A percentile compares a stretch with the other conserved stretches of the same genome.
Conservation (phyloP, 2,797 vertebrate genomes). For the Benthosema pterotum region DNA sequence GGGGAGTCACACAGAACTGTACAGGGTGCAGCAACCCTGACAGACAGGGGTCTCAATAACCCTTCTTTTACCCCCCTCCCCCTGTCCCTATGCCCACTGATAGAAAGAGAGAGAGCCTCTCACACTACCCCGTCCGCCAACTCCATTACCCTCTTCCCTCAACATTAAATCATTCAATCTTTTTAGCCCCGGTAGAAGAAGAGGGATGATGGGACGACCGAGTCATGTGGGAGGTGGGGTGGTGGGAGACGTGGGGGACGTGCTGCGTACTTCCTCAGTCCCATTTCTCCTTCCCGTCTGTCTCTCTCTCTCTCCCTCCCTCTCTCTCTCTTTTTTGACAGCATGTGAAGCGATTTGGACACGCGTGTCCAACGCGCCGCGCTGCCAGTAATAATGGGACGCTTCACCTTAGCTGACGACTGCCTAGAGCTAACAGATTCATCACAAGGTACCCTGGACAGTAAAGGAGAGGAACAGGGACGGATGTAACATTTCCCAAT, state of each 20-base stretch:
- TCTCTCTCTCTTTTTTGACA: conserved; percentile 24
- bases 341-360: conserved; percentile 50
- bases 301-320: conserved; percentile 9
- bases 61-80: conserved; percentile 43
- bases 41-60: conserved; percentile 68
- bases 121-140: conserved; percentile 58
- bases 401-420: conserved; percentile 46
- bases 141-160: conserved; percentile 69
- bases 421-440: conserved; percentile 61
- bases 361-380: conserved; percentile 36
- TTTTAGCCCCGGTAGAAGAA: conserved; percentile 75
- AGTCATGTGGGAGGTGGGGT: conserved; percentile 19
- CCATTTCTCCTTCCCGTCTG: neutral
- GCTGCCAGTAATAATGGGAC: conserved; percentile 53
- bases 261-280: neutral
- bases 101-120: conserved; percentile 58
- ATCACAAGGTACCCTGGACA: conserved; percentile 60
- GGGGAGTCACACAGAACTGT: conserved; percentile 52
- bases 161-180: conserved; percentile 78
- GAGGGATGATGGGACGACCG: conserved; percentile 49
- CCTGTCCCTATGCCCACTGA: conserved; percentile 43
- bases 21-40: conserved; percentile 42
- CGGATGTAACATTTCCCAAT: no score
- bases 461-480: conserved; percentile 47
- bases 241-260: neutral